Evolutionary conservation across 2,113 vertebrate genomes (phyloP), one percentile per base, ranked within the genome.

Genomic region (Malurus alboscapulatus): DNA sequence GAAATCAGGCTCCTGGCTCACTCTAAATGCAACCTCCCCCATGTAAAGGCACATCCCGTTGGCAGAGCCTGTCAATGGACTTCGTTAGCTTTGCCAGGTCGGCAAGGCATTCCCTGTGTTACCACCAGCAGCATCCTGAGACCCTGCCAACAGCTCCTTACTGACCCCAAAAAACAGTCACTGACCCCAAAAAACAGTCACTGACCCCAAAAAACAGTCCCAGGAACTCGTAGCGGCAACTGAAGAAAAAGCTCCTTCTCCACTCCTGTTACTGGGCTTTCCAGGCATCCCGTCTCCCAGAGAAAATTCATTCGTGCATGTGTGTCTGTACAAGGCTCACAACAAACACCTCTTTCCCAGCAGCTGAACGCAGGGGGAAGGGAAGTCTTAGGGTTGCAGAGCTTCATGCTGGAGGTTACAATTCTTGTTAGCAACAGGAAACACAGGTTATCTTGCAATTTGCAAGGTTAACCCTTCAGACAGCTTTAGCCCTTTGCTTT

Each of bases 401-500:
- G 83, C 58, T 40, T 59, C n/a, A 4, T 12, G 34, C 54, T 47
- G n/a, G 13, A 87, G 84, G 57, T 78, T 77, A 42, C 34, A 40
- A 17, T 57, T 87, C 67, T 69, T 66, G 66, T 66, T 68, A 80
- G 81, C 51, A 76, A 76, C 44, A 82, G 91, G 65, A 67, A 96
- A 84, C 77, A 61, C 5, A 69, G 87, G 71, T 74, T 72, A 74
- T 61, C 61, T 83, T 90, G 77, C 72, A 76, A 42, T 94, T 74
- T 73, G 38, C 66, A 55, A 57, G 20, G 66, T 88, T 96, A 96
- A 92, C 92, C n/a, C 90, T 96, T 89, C 58, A 87, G 69, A 81
- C 8, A n/a, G 80, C 73, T 92, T 94, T 74, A 93, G 76, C 29
- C 59, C 66, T 84, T 61, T 32, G 7, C 65, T 87, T 88, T 89